Conservation (phyloP, 2,888 invertebrate species). For the Mimachlamys varia region DNA sequence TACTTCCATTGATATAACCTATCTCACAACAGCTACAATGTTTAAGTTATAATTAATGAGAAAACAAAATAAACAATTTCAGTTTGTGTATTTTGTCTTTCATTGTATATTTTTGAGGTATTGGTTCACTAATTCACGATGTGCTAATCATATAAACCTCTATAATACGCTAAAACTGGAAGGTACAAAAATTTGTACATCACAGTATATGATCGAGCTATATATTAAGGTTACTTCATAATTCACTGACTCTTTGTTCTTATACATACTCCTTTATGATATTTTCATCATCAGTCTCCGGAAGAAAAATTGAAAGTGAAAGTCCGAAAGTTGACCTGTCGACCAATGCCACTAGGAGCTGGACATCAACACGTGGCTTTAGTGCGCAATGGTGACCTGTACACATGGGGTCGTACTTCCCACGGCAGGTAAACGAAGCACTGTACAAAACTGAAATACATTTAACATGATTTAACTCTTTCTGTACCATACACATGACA, state of each 20-base stretch:
- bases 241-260: no score
- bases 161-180: no score
- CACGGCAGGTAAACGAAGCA: constrained; percentile 72
- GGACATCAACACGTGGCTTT: constrained; percentile 86
- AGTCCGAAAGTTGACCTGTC: constrained; percentile 55
- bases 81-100: no score
- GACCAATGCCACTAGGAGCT: constrained; percentile 82
- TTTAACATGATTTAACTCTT: neutral
- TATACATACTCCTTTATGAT: no score
- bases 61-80: no score
- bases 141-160: neutral
- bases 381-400: constrained; percentile 85
- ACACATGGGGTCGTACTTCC: constrained; percentile 85
- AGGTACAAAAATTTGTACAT: no score
- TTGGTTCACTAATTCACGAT: neutral
- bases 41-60: no score
- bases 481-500: no score
- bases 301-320: constrained; percentile 38
- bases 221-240: no score
- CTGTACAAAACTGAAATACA: neutral
- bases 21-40: no score
- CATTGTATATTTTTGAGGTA: no score
- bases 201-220: no score
- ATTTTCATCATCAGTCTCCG: neutral
- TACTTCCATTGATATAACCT: neutral